Evolutionary conservation across 1,140 invertebrate genomes (phyloP), one percentile per base, ranked within the genome.

Genomic region (Drosophila busckii): DNA sequence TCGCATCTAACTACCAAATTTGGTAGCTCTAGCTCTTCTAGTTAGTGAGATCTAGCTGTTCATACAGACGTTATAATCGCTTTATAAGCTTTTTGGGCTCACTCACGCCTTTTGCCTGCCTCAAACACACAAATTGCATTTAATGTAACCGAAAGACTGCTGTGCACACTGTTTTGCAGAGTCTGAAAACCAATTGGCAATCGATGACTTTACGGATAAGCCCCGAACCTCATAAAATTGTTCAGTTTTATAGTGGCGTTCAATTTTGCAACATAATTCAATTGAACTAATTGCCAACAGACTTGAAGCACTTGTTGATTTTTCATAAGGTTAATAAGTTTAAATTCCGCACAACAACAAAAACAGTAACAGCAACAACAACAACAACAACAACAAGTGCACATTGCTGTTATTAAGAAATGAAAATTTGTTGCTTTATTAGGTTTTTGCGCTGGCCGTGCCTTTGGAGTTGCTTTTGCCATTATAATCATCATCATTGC

Each of bases 371-470:
- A 45, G 31, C 19, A 31, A 59, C 15, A 41, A 50, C 28, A 58
- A 49, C 28, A 42, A 25, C 37, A 46, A 15, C 45, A 19, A 5
- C 25, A 23, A 12, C 25, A 16, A 34, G 28, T n/a, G 16, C 5
- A 17, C 15, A 28, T 5, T 54, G 37, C 50, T 65, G 59, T 83
- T 82, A 82, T 82, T 82, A 82, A 82, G 76, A 82, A 82, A 82
- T 82, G 75, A 82, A 82, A 76, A 76, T 82, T 82, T 82, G 75
- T 82, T 83, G 75, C 75, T 82, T 76, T 82, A 82, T 82, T 82
- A 82, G 73, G 52, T 78, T 67, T 71, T 13, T 19, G 34, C 17
- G 40, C 26, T 48, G 40, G 13, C 7, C 28, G 6, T 9, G 20
- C 3, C 9, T 16, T 23, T 12, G 5, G 2, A 7, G 19, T 50